Evolutionary conservation across 1,140 invertebrate genomes (phyloP), one percentile per base, ranked within the genome.

Genomic region (Penaeus indicus): DNA sequence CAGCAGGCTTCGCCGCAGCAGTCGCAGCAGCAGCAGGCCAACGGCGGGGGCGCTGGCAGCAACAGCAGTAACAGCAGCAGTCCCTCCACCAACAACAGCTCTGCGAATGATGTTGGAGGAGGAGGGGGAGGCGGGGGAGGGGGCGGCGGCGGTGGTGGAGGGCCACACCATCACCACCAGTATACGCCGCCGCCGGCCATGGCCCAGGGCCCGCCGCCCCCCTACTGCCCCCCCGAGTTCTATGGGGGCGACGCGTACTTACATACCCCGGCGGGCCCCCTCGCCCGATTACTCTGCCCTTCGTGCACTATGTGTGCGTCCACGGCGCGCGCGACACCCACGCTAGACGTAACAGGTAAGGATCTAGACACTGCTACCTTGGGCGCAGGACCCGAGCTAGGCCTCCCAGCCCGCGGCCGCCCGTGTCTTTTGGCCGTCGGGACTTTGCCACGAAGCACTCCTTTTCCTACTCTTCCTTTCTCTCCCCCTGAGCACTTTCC

Each of bases 61-160:
- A 85, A 69, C 72, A 85, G 72, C 84, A 86, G 85, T 75, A 86
- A 60, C 78, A 86, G 85, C 77, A 85, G 84, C 60, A 77, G 69
- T 54, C 85, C 85, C 54, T 25, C 63, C 3, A 77, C 85, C 62
- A 86, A 79, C 85, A 61, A 63, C 32, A 86, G 62, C 75, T 61
- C 77, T 61, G 27, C 32, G n/a, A 81, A 22, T 61, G 67, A 47
- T 69, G n/a, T 63, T 27, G 77, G 69, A 32, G 63, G 75, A 11
- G 38, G 25, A 4, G 84, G 84, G 1, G 84, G 67, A 21, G 85
- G 61, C 2, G 85, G 72, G 1, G 62, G 63, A 7, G 77, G 78
- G 8, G 19, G 38, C 47, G 78, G 25, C 25, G 22, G 25, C 32
- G 47, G 10, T 61, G 80, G 62, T 61, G 77, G 38, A 61, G 38